Evolutionary conservation across 1,140 invertebrate species (phyloP).

Genomic region (Heliconius himera): DNA sequence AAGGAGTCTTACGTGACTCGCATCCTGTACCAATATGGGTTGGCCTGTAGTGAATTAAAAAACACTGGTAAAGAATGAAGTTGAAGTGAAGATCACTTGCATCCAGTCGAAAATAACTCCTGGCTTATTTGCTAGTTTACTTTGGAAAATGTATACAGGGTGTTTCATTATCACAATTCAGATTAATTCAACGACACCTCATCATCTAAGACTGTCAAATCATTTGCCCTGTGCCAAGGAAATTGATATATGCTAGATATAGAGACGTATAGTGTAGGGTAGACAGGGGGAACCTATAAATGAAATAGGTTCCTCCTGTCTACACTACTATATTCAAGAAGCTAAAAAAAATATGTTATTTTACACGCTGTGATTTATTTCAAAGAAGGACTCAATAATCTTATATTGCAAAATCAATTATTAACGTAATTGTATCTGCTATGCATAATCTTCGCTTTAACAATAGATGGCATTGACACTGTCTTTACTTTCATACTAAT

Average conservation of each 20-base stretch:
- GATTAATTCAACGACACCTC: no score
- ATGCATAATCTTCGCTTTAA: neutral
- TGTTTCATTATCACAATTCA: no score
- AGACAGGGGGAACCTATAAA: no score
- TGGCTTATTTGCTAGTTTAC: no score
- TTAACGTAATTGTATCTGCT: neutral
- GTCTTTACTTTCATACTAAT: slow-evolving; percentile 11
- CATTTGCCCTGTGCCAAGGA: no score
- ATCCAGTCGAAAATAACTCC: neutral
- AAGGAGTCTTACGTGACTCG: slow-evolving; percentile 53
- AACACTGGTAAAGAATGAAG: neutral
- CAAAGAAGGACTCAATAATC: neutral
- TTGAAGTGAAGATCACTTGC: neutral
- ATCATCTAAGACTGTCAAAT: no score
- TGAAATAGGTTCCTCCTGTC: no score
- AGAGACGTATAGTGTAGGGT: no score
- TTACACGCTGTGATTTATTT: neutral
- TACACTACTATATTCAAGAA: no score
- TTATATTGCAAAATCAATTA: neutral
- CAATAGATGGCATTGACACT: slow-evolving; percentile 4
- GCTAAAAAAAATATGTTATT: no score
- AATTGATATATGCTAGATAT: no score
- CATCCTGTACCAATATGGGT: slow-evolving; percentile 37
- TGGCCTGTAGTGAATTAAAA: neutral
- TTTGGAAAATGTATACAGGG: no score